Conservation (phyloP, 2,888 invertebrate species). For the Sphecodes monilicornis region DNA sequence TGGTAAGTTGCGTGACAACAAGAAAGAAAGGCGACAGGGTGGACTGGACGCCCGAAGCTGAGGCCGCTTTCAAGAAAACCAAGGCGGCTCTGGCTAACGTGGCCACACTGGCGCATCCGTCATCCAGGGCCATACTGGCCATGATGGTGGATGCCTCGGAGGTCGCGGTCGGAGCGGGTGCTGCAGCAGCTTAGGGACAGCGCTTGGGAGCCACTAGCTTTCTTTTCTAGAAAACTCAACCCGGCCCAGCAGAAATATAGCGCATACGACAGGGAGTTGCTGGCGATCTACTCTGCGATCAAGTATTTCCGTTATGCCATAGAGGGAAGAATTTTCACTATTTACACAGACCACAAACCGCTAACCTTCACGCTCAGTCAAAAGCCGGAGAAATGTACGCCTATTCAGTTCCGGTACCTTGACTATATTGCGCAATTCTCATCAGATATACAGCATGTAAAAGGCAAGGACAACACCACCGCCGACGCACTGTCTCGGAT, state of each 20-base stretch:
- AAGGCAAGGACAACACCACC: too few relatives aligned
- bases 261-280: too few relatives aligned
- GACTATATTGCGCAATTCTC: too few relatives aligned
- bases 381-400: not conserved
- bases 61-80: too few relatives aligned
- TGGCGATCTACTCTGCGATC: too few relatives aligned
- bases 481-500: too few relatives aligned
- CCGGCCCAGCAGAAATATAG: conserved; percentile 10
- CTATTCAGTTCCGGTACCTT: too few relatives aligned
- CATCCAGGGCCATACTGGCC: not conserved
- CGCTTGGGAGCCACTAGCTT: not conserved
- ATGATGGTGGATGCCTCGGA: conserved; percentile 21
- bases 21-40: too few relatives aligned
- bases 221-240: conserved; percentile 1
- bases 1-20: too few relatives aligned
- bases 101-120: conserved; percentile 15
- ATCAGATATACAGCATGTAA: too few relatives aligned
- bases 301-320: not conserved
- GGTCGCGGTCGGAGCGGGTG: not conserved
- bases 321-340: not conserved
- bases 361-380: conserved; percentile 13
- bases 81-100: conserved; percentile 5
- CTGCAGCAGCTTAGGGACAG: not conserved
- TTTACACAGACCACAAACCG: conserved; percentile 21
- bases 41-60: too few relatives aligned